Conservation (phyloP, 2,797 vertebrate genomes). For the Xiphorhynchus erythropygius region DNA sequence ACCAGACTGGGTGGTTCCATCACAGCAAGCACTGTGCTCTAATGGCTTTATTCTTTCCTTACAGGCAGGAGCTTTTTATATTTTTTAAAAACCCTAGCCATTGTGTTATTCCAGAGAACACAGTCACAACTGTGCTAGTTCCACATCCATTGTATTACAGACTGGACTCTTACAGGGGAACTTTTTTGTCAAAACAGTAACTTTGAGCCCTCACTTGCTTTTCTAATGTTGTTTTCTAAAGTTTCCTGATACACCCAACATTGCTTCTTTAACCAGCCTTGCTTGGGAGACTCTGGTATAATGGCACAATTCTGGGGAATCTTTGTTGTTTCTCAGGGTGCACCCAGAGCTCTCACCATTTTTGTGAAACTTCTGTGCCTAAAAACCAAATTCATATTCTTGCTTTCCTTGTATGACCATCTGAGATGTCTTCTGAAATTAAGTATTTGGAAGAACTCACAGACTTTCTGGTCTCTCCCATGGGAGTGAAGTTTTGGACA, state of each 20-base stretch:
- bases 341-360: background rate
- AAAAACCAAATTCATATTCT: background rate
- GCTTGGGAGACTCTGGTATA: background rate
- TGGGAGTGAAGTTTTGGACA: background rate
- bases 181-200: background rate
- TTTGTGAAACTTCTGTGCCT: accelerated
- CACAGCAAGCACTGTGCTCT: background rate
- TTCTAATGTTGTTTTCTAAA: background rate
- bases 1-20: background rate
- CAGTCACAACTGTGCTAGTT: background rate
- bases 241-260: background rate
- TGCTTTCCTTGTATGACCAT: background rate
- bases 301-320: background rate
- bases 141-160: background rate
- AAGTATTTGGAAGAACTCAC: background rate
- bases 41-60: background rate
- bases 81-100: background rate
- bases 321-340: background rate
- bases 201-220: background rate
- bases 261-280: background rate
- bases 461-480: background rate
- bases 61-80: background rate
- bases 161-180: background rate
- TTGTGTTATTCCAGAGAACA: background rate
- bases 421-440: background rate